phyloP scores from a whole-genome alignment of 2,888 invertebrate genomes.

The Orgyia antiqua region DNA sequence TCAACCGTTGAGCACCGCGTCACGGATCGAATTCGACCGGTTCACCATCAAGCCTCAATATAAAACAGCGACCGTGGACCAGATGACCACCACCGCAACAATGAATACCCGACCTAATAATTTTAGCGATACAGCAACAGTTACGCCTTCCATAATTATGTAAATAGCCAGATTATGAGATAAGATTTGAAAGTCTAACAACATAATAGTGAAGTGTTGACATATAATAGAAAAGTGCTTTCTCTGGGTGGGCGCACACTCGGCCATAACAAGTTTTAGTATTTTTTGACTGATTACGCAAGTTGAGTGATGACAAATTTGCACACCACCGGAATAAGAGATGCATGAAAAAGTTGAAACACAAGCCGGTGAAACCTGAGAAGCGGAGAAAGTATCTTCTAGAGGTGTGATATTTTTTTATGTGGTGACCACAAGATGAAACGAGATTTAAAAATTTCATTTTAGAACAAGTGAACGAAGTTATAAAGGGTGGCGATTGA shows the following conservation, averaged over 20 bases:
- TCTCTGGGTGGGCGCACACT: slow-evolving; percentile 48
- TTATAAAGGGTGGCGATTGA: too few relatives aligned
- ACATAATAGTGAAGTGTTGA: too few relatives aligned
- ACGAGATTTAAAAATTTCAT: too few relatives aligned
- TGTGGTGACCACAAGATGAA: slow-evolving; percentile 27
- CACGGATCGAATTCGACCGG: slow-evolving; percentile 65
- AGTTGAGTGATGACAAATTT: slow-evolving; percentile 58
- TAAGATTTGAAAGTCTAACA: slow-evolving; percentile 37
- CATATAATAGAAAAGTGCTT: slow-evolving; percentile 48
- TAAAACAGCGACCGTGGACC: slow-evolving; percentile 45
- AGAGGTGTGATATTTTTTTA: slow-evolving; percentile 35
- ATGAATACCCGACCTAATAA: slow-evolving; percentile 14
- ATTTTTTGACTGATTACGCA: slow-evolving; percentile 53
- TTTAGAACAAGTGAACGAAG: too few relatives aligned
- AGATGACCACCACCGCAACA: slow-evolving; percentile 31
- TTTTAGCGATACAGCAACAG: too few relatives aligned
- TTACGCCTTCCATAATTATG: slow-evolving; percentile 17
- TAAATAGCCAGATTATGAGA: slow-evolving; percentile 25
- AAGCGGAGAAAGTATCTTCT: slow-evolving; percentile 52
- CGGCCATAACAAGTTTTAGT: slow-evolving; percentile 51
- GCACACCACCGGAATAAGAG: slow-evolving; percentile 31
- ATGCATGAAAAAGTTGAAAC: slow-evolving; percentile 51
- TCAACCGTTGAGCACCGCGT: slow-evolving; percentile 54
- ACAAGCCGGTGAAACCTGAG: slow-evolving; percentile 41
- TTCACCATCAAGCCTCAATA: slow-evolving; percentile 42